phyloP scores from a whole-genome alignment of 2,113 vertebrate genomes.

The Saccopteryx leptura region DNA sequence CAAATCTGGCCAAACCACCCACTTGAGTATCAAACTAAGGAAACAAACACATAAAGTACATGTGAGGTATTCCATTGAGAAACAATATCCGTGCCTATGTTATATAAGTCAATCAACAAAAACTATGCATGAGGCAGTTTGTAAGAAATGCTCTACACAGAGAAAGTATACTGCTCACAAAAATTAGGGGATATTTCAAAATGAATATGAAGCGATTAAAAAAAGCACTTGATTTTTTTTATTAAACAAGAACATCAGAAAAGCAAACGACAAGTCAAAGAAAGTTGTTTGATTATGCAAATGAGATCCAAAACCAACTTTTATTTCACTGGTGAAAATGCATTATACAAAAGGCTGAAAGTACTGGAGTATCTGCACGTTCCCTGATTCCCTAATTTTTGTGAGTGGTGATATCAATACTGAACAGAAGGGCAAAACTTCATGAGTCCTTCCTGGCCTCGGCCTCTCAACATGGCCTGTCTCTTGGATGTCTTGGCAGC shows the following conservation, averaged over 20 bases:
- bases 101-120: conserved; percentile 50
- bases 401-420: background rate
- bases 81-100: background rate
- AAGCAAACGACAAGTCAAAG: too few relatives aligned
- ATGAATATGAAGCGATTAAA: too few relatives aligned
- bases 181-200: too few relatives aligned
- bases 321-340: too few relatives aligned
- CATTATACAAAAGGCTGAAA: too few relatives aligned
- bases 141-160: conserved; percentile 24
- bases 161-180: background rate
- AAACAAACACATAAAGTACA: conserved; percentile 34
- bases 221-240: too few relatives aligned
- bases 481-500: background rate
- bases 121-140: background rate
- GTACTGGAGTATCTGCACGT: too few relatives aligned
- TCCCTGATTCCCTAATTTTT: too few relatives aligned
- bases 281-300: too few relatives aligned
- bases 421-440: background rate
- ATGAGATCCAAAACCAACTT: too few relatives aligned
- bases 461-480: background rate
- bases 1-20: conserved; percentile 47
- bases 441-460: background rate
- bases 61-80: background rate
- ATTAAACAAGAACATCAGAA: too few relatives aligned
- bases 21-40: background rate